Evolutionary conservation across 2,797 vertebrate species (phyloP), one percentile per base, ranked within the genome.

Genomic region (Megaceryle alcyon): DNA sequence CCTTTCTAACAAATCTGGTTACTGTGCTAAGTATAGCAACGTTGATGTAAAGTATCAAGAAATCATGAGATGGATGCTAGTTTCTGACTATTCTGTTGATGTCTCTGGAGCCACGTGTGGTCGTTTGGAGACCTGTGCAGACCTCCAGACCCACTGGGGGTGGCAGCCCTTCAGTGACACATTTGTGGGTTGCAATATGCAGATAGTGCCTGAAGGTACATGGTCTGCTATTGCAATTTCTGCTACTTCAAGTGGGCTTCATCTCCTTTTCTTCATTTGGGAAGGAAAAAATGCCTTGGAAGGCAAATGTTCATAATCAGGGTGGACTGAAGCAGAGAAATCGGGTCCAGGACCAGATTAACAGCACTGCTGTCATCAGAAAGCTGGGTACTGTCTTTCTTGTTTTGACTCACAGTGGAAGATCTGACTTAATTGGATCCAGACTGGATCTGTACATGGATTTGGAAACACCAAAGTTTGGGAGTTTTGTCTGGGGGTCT

Each of bases 401-500:
- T 86, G 35, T 86, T 86, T 75, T 82, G 60, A 82, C 59, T 91
- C 54, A 72, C 33, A 56, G 28, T 69, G 75, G 59, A 56, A 94
- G 85, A 83, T 81, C 28, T 82, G 73, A 76, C 56, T 92, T 86
- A 88, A 86, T 48, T 82, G 17, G 25, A 86, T 90, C 46, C 88
- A 94, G 59, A 29, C 43, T 44, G 43, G n/a, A 48, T 72, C 82
- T n/a, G 33, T 44, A 28, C 25, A 15, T 31, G 31, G 63, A 64
- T 93, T 83, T 93, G 80, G 57, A 96, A 92, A 82, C 17, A 51
- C 54, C 59, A 23, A 70, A 93, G 31, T 70, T 54, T 64, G 49
- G 31, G n/a, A 72, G 59, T 88, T 96, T 19, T 66, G 56, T 86
- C 39, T 86, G 51, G 39, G 70, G 14, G 82, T 70, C 71, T 94